phyloP scores from a whole-genome alignment of 2,797 vertebrate genomes.

The Diplodus puntazzo region DNA sequence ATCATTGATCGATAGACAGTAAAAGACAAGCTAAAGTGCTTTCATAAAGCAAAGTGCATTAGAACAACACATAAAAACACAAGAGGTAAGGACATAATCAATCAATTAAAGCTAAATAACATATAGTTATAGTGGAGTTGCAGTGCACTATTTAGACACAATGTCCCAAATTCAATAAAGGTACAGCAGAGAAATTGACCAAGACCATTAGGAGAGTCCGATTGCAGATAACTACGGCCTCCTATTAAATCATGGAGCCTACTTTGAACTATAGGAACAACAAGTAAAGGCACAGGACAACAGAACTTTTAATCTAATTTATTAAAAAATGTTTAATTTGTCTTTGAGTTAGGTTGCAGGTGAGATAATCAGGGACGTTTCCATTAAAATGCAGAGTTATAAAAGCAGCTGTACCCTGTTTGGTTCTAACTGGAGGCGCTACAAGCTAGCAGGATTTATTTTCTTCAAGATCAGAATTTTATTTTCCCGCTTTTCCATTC shows the following conservation, averaged over 20 bases:
- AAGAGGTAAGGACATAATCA: background rate
- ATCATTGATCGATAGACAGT: too few relatives aligned
- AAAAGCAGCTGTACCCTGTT: background rate
- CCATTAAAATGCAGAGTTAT: background rate
- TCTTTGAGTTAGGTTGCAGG: background rate
- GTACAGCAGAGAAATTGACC: conserved; percentile 2
- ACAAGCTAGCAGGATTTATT: background rate
- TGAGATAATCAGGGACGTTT: background rate
- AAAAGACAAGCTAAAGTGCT: too few relatives aligned
- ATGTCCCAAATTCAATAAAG: conserved; percentile 4
- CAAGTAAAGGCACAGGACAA: background rate
- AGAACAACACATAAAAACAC: background rate
- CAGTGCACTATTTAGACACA: background rate
- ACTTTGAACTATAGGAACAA: too few relatives aligned
- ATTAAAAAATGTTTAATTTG: background rate
- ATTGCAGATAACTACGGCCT: too few relatives aligned
- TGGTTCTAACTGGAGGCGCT: background rate
- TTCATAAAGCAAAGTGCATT: too few relatives aligned
- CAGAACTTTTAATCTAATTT: background rate
- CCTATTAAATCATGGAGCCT: too few relatives aligned
- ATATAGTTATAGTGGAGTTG: background rate
- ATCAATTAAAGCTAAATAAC: background rate
- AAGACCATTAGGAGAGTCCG: too few relatives aligned
- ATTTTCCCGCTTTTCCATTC: background rate
- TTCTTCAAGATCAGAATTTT: background rate